phyloP scores from a whole-genome alignment of 2,888 invertebrate species.

The Steinernema hermaphroditum region DNA sequence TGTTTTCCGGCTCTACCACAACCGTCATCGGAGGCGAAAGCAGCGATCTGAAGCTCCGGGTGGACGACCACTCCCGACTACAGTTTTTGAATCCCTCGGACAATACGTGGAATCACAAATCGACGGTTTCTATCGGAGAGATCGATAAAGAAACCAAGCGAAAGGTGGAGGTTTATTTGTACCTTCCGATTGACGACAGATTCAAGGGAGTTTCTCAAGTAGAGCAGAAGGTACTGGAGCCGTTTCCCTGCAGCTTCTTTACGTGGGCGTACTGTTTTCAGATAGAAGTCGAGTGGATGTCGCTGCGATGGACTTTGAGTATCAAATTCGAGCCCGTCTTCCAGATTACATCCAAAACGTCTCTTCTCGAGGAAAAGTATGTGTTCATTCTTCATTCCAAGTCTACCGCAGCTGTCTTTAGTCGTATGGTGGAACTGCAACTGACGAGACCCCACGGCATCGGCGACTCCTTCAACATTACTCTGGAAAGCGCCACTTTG shows the following conservation, averaged over 20 bases:
- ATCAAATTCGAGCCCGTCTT: slow-evolving; percentile 53
- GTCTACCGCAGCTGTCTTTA: neutral
- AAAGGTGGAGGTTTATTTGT: slow-evolving; percentile 19
- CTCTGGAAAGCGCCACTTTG: neutral
- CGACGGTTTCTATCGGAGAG: slow-evolving; percentile 13
- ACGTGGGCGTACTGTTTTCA: too few species aligned
- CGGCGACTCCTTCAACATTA: slow-evolving; percentile 11
- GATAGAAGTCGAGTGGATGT: slow-evolving; percentile 57
- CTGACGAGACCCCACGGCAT: slow-evolving; percentile 22
- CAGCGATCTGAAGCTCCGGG: slow-evolving; percentile 3
- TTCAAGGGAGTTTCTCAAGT: neutral
- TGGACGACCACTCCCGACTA: neutral
- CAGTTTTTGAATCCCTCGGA: neutral
- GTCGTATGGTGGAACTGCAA: slow-evolving; percentile 3
- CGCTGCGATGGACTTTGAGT: slow-evolving; percentile 43
- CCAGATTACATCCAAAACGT: slow-evolving; percentile 48
- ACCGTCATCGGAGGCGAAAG: slow-evolving; percentile 25
- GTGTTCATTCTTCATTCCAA: slow-evolving; percentile 26
- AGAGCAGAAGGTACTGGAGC: neutral
- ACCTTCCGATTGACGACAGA: slow-evolving; percentile 31
- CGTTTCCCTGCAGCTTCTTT: slow-evolving; percentile 16
- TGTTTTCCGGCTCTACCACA: slow-evolving; percentile 39
- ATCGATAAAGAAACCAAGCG: slow-evolving; percentile 32
- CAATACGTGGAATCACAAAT: neutral
- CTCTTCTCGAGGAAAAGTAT: slow-evolving; percentile 52